A percentile compares a stretch with the other conserved stretches of the same genome.
These are phyloP conservation scores for Apamea epomidion DNA, from an alignment of 2,888 invertebrate genomes.

Conservation along the genomic window DNA sequence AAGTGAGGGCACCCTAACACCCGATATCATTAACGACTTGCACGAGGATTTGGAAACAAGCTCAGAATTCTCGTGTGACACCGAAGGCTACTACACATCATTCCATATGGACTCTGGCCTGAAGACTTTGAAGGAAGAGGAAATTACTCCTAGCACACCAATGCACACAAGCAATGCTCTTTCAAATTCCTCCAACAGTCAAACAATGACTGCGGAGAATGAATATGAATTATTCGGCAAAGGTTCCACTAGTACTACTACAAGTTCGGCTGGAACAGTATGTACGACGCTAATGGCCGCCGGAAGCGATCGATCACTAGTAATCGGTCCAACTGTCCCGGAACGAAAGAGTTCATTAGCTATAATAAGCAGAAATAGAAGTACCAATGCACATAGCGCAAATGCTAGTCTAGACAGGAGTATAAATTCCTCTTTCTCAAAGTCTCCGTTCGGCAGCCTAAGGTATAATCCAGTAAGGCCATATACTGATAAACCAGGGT, in stretches of 20 bases:
- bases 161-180: conserved; percentile 93
- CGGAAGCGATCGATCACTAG: conserved; percentile 91
- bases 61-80: conserved; percentile 98
- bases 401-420: conserved; percentile 91
- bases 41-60: conserved; percentile 96
- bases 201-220: conserved; percentile 94
- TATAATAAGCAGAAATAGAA: conserved; percentile 90
- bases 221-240: conserved; percentile 98
- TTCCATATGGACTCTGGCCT: conserved; percentile 99
- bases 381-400: conserved; percentile 85
- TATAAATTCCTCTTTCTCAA: conserved; percentile 81
- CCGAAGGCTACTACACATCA: conserved; percentile 99
- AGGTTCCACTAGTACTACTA: conserved; percentile 97
- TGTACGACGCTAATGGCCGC: conserved; percentile 95
- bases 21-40: conserved; percentile 95
- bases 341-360: conserved; percentile 95
- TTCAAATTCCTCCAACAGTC: conserved; percentile 93
- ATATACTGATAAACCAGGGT: conserved; percentile 80
- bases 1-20: conserved; percentile 96
- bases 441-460: conserved; percentile 84
- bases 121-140: conserved; percentile 94
- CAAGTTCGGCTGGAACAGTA: conserved; percentile 97
- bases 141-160: conserved; percentile 92
- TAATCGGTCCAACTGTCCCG: conserved; percentile 94
- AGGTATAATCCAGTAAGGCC: conserved; percentile 82